phyloP scores from a whole-genome alignment of 37 sponge, comb jelly and placozoan genomes.

The Aplysina aerophoba region DNA sequence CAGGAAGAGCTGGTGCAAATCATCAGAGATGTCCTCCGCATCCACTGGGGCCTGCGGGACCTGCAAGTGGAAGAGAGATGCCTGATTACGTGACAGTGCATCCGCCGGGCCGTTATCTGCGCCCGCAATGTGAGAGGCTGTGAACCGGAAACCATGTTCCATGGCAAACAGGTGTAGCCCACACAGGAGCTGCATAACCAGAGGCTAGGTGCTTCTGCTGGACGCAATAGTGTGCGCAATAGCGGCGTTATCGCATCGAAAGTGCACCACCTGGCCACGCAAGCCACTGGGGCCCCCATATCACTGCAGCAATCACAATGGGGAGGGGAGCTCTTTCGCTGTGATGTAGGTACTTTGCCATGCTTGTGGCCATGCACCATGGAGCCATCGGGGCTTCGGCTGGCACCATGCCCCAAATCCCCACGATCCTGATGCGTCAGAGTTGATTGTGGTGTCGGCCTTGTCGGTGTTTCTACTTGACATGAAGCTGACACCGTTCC shows the following conservation, averaged over 20 bases:
- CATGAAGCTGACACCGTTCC: no score
- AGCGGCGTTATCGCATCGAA: background rate
- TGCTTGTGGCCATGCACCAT: background rate
- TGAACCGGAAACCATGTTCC: background rate
- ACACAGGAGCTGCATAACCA: constrained; percentile 14
- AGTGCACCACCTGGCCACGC: background rate
- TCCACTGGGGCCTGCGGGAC: no score
- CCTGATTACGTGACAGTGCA: background rate
- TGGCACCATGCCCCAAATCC: background rate
- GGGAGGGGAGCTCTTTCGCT: constrained; percentile 14
- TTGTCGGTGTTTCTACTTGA: no score
- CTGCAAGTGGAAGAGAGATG: no score
- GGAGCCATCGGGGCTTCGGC: background rate
- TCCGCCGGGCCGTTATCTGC: background rate
- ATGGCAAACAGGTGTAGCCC: background rate
- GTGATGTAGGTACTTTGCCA: background rate
- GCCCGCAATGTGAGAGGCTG: constrained; percentile 4
- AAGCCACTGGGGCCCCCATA: constrained; percentile 11
- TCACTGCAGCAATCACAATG: background rate
- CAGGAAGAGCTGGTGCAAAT: no score
- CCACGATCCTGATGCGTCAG: constrained; percentile 29
- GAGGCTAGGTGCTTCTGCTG: background rate
- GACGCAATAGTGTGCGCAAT: background rate
- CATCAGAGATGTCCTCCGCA: no score
- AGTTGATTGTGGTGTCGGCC: background rate